Base-by-base conservation (phyloP, 92 coral and sea anemone genomes). In the Parazoanthus darwini region DNA sequence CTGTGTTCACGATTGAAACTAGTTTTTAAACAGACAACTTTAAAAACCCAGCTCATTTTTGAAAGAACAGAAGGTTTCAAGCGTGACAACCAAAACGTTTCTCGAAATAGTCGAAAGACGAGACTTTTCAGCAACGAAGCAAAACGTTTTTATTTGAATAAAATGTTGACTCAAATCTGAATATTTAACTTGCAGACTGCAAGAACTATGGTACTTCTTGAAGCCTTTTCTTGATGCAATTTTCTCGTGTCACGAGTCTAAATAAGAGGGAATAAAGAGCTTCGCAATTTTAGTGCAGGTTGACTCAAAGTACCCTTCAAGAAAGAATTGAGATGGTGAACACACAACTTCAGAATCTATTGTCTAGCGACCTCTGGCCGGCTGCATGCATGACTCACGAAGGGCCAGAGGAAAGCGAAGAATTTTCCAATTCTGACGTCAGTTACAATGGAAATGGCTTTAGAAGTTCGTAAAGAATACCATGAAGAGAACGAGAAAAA, bases 351-450 rank as follows among this genome's bases (percentile, higher is more conserved):
- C 72, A 56, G 72, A 80, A 80, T 54, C 85, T 56, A 58, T 80
- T 80, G 85, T 80, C 46, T 18, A 15, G 72, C 68, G 85, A 58
- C 71, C 85, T 56, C 71, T 33, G 36, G 85, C 46, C 70, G 83
- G 35, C 39, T 33, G 43, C 48, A 58, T 54, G 72, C 85, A 1
- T 22, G 82, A 59, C 82, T 79, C 72, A 35, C 46, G 33, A 56
- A 33, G 71, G 25, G 42, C 26, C n/a, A 63, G n/a, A 63, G 14
- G 70, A 58, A 58, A 35, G 15, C 15, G 50, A 58, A 79, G 72
- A 56, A 80, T 26, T 22, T 16, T 35, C 54, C 26, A 46, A 4
- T 50, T 79, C 72, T 80, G 85, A 23, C 65, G 46, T 58, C 8
- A 29, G 58, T 26, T 56, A 43, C 59, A 80, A 56, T 29, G 50